Conservation (phyloP, 2,797 vertebrate species). For the Ibycter americanus region DNA sequence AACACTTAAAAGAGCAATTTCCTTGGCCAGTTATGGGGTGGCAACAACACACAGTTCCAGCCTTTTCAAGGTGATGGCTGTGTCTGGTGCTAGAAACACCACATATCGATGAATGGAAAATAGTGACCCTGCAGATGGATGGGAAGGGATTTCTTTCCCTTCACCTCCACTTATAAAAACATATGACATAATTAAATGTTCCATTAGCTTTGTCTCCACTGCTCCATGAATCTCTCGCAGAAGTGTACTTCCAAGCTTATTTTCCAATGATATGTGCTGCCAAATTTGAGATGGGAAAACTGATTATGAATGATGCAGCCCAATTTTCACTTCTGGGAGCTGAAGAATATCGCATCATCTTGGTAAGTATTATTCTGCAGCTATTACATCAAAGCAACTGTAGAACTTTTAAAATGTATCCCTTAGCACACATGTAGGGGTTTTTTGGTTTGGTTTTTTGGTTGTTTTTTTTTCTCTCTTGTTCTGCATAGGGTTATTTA, state of each 20-base stretch:
- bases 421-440: background rate
- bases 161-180: background rate
- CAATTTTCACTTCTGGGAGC: background rate
- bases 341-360: background rate
- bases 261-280: background rate
- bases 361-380: background rate
- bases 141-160: background rate
- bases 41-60: background rate
- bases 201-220: background rate
- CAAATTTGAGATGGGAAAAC: background rate
- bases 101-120: background rate
- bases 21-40: background rate
- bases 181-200: background rate
- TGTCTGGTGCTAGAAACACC: background rate
- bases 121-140: background rate
- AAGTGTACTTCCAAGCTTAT: background rate
- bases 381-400: background rate
- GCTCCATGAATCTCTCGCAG: background rate
- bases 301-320: background rate
- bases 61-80: background rate
- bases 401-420: background rate
- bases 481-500: background rate
- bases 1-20: background rate
- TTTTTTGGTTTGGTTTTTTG: background rate
- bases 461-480: background rate